phyloP scores from a whole-genome alignment of 2,113 vertebrate species.

The Melanerpes aurifrons region DNA sequence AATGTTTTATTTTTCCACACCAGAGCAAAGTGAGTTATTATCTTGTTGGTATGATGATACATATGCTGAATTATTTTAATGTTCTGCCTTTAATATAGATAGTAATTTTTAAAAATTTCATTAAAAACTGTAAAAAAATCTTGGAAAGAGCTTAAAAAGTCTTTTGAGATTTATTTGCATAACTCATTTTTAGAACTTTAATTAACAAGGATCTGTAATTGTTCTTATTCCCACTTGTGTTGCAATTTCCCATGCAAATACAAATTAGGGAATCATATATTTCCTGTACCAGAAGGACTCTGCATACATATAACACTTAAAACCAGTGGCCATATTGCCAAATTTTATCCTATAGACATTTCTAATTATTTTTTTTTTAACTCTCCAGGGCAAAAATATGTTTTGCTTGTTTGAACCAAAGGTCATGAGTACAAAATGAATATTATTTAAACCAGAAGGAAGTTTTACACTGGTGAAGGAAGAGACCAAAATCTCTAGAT shows the following conservation, averaged over 20 bases:
- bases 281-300: slow-evolving; percentile 52
- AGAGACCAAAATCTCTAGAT: not conserved
- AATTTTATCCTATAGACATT: not conserved
- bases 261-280: slow-evolving; percentile 68
- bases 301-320: not conserved
- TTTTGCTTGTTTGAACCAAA: not conserved
- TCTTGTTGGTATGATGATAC: not conserved
- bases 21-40: not conserved
- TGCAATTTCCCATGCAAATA: slow-evolving; percentile 75
- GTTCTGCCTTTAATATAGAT: slow-evolving; percentile 7
- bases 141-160: slow-evolving; percentile 55
- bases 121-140: slow-evolving; percentile 44
- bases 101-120: not conserved
- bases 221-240: slow-evolving; percentile 72
- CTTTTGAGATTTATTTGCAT: slow-evolving; percentile 73
- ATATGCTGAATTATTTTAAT: slow-evolving; percentile 19
- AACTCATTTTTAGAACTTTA: slow-evolving; percentile 80
- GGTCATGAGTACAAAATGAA: not conserved
- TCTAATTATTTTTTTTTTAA: not conserved
- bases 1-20: not conserved
- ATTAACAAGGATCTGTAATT: slow-evolving; percentile 74
- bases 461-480: not conserved
- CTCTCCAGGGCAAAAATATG: not conserved
- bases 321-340: slow-evolving; percentile 27
- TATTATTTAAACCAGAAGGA: not conserved